Conservation (phyloP, 2,888 invertebrate genomes). For the Griposia aprilina region DNA sequence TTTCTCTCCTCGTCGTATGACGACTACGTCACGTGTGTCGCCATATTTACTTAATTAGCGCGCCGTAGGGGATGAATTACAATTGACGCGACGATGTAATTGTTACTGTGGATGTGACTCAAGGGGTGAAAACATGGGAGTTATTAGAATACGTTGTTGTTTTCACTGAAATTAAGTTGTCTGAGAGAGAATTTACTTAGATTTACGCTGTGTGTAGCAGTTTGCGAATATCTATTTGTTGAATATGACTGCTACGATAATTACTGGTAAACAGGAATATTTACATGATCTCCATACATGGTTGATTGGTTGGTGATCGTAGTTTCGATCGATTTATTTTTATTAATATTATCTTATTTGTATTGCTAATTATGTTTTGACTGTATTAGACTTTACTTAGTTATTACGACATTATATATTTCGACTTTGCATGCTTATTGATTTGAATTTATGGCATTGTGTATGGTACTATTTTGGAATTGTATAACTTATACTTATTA, state of each 20-base stretch:
- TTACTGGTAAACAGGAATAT: neutral
- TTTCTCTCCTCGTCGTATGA: conserved; percentile 15
- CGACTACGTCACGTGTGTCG: conserved; percentile 44
- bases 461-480: no score
- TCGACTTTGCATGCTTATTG: no score
- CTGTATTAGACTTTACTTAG: no score
- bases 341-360: no score
- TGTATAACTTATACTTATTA: no score
- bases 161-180: conserved; percentile 25
- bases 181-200: neutral
- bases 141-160: conserved; percentile 27
- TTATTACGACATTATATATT: no score
- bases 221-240: neutral
- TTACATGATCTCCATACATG: neutral
- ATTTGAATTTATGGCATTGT: no score
- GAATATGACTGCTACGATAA: neutral
- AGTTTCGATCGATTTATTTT: no score
- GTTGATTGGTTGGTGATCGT: neutral
- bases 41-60: conserved; percentile 62
- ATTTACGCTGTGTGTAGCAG: neutral
- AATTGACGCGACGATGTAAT: conserved; percentile 40
- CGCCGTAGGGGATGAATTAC: conserved; percentile 57
- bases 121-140: conserved; percentile 7
- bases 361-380: no score
- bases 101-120: conserved; percentile 17